These are phyloP conservation scores for Drosophila fungiperda DNA, from an alignment of 2,888 invertebrate genomes.

Conservation along the genomic window DNA sequence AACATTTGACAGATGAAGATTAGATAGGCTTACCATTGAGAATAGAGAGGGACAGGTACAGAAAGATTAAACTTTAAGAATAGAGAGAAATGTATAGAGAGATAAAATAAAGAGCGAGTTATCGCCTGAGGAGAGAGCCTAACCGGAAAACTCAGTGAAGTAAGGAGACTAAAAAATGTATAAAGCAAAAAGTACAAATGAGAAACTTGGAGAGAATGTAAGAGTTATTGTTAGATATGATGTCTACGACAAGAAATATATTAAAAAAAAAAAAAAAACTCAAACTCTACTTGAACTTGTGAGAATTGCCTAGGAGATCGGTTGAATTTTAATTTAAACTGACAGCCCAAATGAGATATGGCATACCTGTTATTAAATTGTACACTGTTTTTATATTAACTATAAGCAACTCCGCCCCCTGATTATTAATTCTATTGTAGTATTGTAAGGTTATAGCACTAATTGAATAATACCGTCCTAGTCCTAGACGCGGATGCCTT, in stretches of 20 bases:
- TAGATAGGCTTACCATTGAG: background rate
- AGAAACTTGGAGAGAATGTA: background rate
- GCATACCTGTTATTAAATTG: background rate
- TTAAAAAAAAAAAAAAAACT: background rate
- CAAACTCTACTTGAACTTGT: background rate
- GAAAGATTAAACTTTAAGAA: background rate
- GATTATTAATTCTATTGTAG: background rate
- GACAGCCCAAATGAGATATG: background rate
- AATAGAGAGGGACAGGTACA: background rate
- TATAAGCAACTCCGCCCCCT: background rate
- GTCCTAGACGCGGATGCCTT: slow-evolving; percentile 98
- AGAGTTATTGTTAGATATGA: background rate
- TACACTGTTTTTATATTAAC: background rate
- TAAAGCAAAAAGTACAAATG: background rate
- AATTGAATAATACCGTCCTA: slow-evolving; percentile 83
- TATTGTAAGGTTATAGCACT: slow-evolving; percentile 16
- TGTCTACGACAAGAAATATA: background rate
- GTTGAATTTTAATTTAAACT: background rate
- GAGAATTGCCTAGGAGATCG: background rate
- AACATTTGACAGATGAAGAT: no score
- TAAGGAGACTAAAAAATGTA: background rate
- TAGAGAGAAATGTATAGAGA: background rate
- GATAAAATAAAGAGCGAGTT: background rate
- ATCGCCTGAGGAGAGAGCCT: background rate
- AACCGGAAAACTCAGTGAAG: background rate